Evolutionary conservation across 1,140 invertebrate genomes (phyloP), one percentile per base, ranked within the genome.

Genomic region (Zaprionus camerounensis): DNA sequence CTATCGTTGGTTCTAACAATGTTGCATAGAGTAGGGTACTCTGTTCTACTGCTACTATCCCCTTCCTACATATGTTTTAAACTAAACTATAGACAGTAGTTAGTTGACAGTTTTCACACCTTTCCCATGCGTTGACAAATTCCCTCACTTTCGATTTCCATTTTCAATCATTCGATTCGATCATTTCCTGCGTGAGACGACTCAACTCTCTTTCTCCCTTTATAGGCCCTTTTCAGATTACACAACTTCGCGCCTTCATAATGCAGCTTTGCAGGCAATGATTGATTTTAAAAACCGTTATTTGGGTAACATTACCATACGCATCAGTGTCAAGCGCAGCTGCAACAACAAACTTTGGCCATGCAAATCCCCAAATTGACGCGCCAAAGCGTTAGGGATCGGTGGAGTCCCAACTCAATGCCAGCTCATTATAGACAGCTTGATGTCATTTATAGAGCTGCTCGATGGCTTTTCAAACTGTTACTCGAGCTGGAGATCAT

Each of bases 161-260:
- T 49, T 28, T 34, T 13, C 9, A 59, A 22, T 9, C 12, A 59
- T 41, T 53, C 13, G 3, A 49, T 51, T 61, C 38, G 31, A 34
- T 20, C 17, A 80, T 57, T 71, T 87, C 51, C 55, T 63, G 71
- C 61, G 26, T 38, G 66, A 58, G 55, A 71, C 31, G 24, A 24
- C 20, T 55, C 34, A 31, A 31, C 24, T 41, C 15, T n/a, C 15
- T 41, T 6, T 41, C 38, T 7, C 15, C 15, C 36, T 63, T 55
- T 57, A 51, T 85, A 85, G 86, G 82, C 71, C 65, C 62, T 72
- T 44, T 65, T 84, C 57, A 65, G 85, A 78, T 87, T 87, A 87
- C 84, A 81, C 78, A 90, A 87, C 53, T 87, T 87, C 57, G 72
- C 85, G 71, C 85, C 85, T 88, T 75, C 71, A 31, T 72, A 64